Percentiles rank a stretch among this genome's conserved stretches.
phyloP scores from a whole-genome alignment of 92 coral and sea anemone species.

The Isaurus tuberculatus region DNA sequence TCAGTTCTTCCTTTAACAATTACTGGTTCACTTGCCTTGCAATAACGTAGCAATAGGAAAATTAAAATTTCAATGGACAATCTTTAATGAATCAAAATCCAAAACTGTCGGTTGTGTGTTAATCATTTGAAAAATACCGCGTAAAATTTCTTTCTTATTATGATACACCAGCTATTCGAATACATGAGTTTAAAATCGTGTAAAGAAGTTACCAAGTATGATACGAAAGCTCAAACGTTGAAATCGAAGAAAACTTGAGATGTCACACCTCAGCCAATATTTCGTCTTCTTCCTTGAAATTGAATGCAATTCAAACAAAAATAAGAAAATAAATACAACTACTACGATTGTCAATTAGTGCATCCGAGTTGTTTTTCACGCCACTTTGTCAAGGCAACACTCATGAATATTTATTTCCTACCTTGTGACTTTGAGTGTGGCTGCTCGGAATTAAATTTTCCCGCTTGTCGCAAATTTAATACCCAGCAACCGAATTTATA shows the following conservation, averaged over 20 bases:
- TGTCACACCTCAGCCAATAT: not conserved
- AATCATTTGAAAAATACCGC: not conserved
- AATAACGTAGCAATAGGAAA: not conserved
- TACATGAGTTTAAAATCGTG: not conserved
- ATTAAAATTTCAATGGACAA: not conserved
- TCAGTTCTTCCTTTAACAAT: conserved; percentile 13
- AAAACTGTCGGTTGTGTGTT: no score
- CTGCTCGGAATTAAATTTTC: conserved; percentile 3
- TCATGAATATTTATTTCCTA: conserved; percentile 49
- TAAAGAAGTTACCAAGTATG: not conserved
- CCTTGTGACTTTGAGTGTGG: no score
- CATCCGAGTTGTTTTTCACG: conserved; percentile 45
- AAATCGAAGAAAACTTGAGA: not conserved
- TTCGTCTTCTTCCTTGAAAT: not conserved
- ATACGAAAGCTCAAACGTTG: not conserved
- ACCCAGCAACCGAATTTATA: not conserved
- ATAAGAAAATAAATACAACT: not conserved
- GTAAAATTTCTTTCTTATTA: not conserved
- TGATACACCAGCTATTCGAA: not conserved
- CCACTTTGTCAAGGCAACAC: conserved; percentile 50
- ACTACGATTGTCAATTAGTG: not conserved
- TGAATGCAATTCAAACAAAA: not conserved
- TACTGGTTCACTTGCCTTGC: not conserved
- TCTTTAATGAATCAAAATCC: not conserved
- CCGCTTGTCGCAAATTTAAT: conserved; percentile 10